Percentiles rank a stretch among this genome's conserved stretches.
Evolutionary conservation across 2,113 vertebrate species (phyloP).

Genomic region (Noctilio leporinus): DNA sequence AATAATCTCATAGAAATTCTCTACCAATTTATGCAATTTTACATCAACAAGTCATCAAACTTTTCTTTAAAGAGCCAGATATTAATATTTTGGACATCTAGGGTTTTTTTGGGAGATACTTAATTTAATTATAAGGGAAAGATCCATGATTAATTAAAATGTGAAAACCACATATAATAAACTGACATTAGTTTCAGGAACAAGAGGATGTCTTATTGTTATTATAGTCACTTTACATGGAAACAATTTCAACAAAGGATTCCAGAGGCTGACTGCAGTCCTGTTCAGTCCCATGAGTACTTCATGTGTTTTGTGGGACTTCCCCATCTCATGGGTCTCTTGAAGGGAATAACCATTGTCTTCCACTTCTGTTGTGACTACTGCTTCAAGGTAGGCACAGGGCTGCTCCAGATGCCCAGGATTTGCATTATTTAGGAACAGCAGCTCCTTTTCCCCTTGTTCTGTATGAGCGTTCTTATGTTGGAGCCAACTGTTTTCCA

Average conservation of each 20-base stretch:
- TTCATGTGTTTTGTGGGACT: fast-evolving
- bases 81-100: not conserved
- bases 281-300: fast-evolving
- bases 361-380: fast-evolving
- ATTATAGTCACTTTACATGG: not conserved
- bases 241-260: too few relatives aligned
- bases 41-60: not conserved
- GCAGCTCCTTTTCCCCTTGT: conserved; percentile 88
- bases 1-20: too few relatives aligned
- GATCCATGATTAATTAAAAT: not conserved
- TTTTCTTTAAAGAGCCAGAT: not conserved
- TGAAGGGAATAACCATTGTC: not conserved
- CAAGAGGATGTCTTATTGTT: not conserved
- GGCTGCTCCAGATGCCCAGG: conserved; percentile 87
- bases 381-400: conserved; percentile 79
- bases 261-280: not conserved
- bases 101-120: too few relatives aligned
- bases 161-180: not conserved
- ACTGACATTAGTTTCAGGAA: not conserved
- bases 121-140: conserved; percentile 6
- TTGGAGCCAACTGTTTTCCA: conserved; percentile 92
- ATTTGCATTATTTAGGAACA: conserved; percentile 87
- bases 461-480: conserved; percentile 84
- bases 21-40: not conserved
- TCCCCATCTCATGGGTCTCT: not conserved